Base-by-base conservation (phyloP, 2,888 invertebrate species). In the Pachliopta kotzebuea region DNA sequence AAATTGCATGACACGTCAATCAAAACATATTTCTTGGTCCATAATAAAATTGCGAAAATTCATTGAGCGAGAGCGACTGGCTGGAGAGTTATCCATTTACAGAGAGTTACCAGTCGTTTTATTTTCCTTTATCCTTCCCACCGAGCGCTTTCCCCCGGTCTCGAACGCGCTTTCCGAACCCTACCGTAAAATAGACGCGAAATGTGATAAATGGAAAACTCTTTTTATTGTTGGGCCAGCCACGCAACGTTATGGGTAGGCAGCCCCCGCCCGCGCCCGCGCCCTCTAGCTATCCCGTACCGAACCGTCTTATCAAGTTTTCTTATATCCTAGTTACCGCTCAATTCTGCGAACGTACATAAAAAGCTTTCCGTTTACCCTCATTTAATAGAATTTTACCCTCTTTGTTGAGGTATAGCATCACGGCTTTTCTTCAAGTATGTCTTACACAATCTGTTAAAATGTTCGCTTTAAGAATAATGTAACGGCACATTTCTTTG, bases 151-250 rank as follows among this genome's bases (percentile, higher is more conserved):
- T n/a, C 78, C 84, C 81, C 80, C 79, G 80, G 80, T 79, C 76
- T 83, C 82, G 81, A 79, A 77, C 76, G 76, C 82, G 78, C 80
- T 83, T 84, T 83, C 80, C 85, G 82, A 85, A 85, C 88, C 88
- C 85, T 84, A 82, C 86, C 86, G 86, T 88, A 88, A 90, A 91
- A 90, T 90, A 90, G 86, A 91, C 88, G 88, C 86, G 82, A 89
- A 90, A 90, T 89, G 90, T 91, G 90, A 91, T 90, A 91, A 91
- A 91, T 91, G 88, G 88, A 84, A 86, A 85, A 88, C 85, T 90
- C 88, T 86, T 89, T 90, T 90, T 90, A 89, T 81, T 90, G 86
- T 84, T 75, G 79, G 80, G 81, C 78, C 83, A 80, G 86, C 81
- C 86, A 81, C 81, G 83, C 86, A 86, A 80, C 85, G 84, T 85